Evolutionary conservation across 2,888 invertebrate species (phyloP).

Genomic region (Lottia gigantea): DNA sequence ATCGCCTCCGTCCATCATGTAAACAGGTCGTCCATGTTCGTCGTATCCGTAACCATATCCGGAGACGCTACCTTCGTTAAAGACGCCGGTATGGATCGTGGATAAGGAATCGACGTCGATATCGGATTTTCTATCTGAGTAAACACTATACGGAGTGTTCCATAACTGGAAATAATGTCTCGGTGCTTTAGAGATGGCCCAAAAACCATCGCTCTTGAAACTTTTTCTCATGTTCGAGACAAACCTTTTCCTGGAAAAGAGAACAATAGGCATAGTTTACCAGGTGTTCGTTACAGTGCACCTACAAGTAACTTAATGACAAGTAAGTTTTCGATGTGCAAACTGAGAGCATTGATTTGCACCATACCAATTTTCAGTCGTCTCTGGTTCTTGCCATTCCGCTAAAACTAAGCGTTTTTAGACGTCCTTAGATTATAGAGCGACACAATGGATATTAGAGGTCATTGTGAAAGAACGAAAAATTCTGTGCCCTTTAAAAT

Average conservation of each 20-base stretch:
- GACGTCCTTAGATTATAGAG: too few relatives aligned
- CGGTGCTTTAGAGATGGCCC: constrained; percentile 9
- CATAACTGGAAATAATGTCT: constrained; percentile 18
- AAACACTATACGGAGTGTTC: constrained; percentile 19
- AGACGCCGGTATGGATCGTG: constrained; percentile 20
- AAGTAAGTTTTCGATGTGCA: too few relatives aligned
- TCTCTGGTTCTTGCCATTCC: too few relatives aligned
- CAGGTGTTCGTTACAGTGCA: too few relatives aligned
- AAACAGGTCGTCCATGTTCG: not conserved
- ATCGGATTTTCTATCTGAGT: constrained; percentile 22
- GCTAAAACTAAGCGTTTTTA: too few relatives aligned
- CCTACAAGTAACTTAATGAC: too few relatives aligned
- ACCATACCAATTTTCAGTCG: too few relatives aligned
- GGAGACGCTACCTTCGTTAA: constrained; percentile 21
- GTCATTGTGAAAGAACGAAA: too few relatives aligned
- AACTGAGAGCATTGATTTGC: too few relatives aligned
- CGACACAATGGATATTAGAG: too few relatives aligned
- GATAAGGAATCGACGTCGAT: constrained; percentile 25
- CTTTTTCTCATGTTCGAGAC: constrained; percentile 2
- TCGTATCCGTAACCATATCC: constrained; percentile 16
- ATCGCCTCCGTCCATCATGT: constrained; percentile 12
- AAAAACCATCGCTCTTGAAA: constrained; percentile 12
- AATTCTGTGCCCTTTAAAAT: too few relatives aligned
- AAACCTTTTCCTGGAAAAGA: constrained; percentile 9
- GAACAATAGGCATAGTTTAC: too few relatives aligned